Base-by-base conservation (phyloP, 2,888 invertebrate genomes). In the Nomada hirtipes region DNA sequence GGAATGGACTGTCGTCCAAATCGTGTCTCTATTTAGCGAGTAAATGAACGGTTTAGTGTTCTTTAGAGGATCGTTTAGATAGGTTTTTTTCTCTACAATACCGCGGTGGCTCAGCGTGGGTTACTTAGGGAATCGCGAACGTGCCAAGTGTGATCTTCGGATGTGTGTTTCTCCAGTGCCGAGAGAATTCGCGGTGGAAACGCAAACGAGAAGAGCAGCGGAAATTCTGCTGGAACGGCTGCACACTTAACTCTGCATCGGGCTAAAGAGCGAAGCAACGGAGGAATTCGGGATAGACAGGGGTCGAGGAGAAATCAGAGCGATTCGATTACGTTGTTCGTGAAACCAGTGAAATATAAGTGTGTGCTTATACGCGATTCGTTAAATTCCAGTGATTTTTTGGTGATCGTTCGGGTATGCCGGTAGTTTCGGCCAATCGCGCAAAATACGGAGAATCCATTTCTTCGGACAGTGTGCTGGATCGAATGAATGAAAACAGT, bases 41-140 rank as follows among this genome's bases (percentile, higher is more conserved):
- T 86, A 91, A 89, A 89, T 87, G 89, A 89, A 88, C 89, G 90
- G 90, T 91, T 92, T 92, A 91, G 92, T 91, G 89, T 90, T 82
- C 89, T 90, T 70, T 91, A 91, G 91, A 89, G 88, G 90, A 88
- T 92, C 89, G 91, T 92, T 92, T 91, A 91, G 90, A 89, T 91
- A 92, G 72, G 90, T 90, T 90, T 90, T 90, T 90, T 90, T 82
- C 89, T 90, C 91, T 90, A 86, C 89, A 88, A 85, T 88, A 91
- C 90, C 92, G 92, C 92, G 91, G 91, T 91, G 90, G 90, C 91
- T 91, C 91, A 90, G 87, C 89, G 88, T 90, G 88, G 86, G 86
- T 81, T 83, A 86, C 82, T 74, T 86, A 2, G 84, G 79, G 64
- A 73, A 87, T 86, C 85, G 83, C 79, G 84, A 80, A 82, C 86